These are phyloP conservation scores for Halisarca cf. caerulea DNA, from an alignment of 37 sponge, comb jelly and placozoan species.

Conservation along the genomic window DNA sequence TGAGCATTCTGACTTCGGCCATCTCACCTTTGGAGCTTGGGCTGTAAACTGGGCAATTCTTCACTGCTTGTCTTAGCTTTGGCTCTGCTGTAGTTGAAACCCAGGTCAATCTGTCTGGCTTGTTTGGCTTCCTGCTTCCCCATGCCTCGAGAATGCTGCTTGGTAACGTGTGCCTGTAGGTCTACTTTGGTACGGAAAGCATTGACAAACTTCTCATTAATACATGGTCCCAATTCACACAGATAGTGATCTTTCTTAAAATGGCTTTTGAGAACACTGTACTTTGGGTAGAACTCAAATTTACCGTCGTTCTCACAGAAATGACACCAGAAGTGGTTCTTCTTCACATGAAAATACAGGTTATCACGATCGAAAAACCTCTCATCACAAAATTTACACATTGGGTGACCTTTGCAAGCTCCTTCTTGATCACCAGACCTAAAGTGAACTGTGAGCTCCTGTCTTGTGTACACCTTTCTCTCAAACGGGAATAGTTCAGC, in stretches of 20 bases:
- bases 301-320: constrained; percentile 83
- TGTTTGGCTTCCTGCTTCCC: constrained; percentile 71
- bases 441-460: constrained; percentile 64
- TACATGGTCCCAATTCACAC: constrained; percentile 81
- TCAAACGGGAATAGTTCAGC: constrained; percentile 83
- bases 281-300: constrained; percentile 71
- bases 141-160: constrained; percentile 53
- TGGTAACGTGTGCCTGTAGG: constrained; percentile 75
- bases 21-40: neutral
- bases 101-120: constrained; percentile 52
- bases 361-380: constrained; percentile 85
- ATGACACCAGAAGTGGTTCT: constrained; percentile 91
- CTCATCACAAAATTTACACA: constrained; percentile 85
- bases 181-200: constrained; percentile 82
- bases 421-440: constrained; percentile 73
- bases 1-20: neutral
- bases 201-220: constrained; percentile 61
- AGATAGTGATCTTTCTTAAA: constrained; percentile 81
- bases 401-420: constrained; percentile 84
- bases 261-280: constrained; percentile 55
- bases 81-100: constrained; percentile 39
- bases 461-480: constrained; percentile 66
- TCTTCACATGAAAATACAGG: constrained; percentile 76
- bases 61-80: neutral
- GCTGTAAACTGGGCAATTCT: neutral